These are phyloP conservation scores for Cecropterus lyciades DNA, from an alignment of 1,140 invertebrate species.

Conservation along the genomic window DNA sequence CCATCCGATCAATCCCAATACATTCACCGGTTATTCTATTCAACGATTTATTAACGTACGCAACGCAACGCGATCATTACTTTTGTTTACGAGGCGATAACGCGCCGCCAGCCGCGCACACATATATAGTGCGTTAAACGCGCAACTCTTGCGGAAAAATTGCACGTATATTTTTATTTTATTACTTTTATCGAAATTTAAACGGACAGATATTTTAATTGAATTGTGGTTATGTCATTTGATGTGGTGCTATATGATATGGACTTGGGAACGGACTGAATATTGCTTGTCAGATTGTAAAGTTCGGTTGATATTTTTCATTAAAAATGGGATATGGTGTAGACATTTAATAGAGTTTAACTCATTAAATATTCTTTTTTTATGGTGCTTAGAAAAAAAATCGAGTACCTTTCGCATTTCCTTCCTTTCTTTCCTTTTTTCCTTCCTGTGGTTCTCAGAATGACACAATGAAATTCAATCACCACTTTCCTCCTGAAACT, in stretches of 20 bases:
- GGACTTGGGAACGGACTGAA: not conserved
- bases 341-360: no score
- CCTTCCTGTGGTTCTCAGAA: no score
- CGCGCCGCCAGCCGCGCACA: conserved; percentile 49
- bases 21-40: conserved; percentile 25
- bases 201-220: conserved; percentile 33
- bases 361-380: no score
- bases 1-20: not conserved
- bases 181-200: conserved; percentile 33
- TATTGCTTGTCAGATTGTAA: conserved; percentile 8
- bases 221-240: conserved; percentile 9
- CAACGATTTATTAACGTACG: conserved; percentile 24
- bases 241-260: not conserved
- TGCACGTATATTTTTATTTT: conserved; percentile 23
- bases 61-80: conserved; percentile 52
- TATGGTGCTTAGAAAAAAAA: no score
- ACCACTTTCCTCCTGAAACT: no score
- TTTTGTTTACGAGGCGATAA: conserved; percentile 66
- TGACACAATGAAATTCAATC: no score
- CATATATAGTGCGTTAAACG: conserved; percentile 49
- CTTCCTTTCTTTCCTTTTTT: no score
- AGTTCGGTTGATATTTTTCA: no score
- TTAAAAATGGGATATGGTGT: no score
- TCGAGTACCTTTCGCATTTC: no score
- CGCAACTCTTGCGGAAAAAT: conserved; percentile 24